Percentiles rank a stretch among this genome's conserved stretches.
Evolutionary conservation across 2,888 invertebrate genomes (phyloP).

Genomic region (Tipula lateralis): DNA sequence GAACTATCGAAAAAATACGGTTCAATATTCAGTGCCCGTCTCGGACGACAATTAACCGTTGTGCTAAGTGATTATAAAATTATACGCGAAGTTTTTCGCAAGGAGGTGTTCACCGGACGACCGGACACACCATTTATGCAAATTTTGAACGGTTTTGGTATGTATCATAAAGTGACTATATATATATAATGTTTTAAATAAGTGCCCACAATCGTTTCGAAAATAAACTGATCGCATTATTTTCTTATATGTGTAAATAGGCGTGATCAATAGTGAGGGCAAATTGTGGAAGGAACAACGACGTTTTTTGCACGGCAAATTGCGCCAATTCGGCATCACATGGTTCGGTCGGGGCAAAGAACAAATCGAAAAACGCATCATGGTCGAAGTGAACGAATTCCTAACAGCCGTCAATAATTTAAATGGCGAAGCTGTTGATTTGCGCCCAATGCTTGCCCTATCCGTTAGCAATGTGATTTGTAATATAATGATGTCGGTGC

Average conservation of each 20-base stretch:
- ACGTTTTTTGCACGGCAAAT: slow-evolving; percentile 77
- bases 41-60: slow-evolving; percentile 78
- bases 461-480: slow-evolving; percentile 88
- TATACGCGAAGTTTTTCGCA: slow-evolving; percentile 79
- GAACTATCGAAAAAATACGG: slow-evolving; percentile 75
- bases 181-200: background rate
- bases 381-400: slow-evolving; percentile 76
- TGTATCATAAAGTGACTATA: slow-evolving; percentile 49
- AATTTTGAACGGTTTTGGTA: slow-evolving; percentile 83
- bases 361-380: slow-evolving; percentile 78
- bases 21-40: slow-evolving; percentile 70
- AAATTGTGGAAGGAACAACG: slow-evolving; percentile 87
- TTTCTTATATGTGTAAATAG: slow-evolving; percentile 49
- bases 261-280: slow-evolving; percentile 84
- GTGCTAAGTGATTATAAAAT: slow-evolving; percentile 81
- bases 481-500: slow-evolving; percentile 81
- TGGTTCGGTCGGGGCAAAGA: slow-evolving; percentile 74
- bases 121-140: slow-evolving; percentile 82
- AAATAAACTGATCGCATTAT: slow-evolving; percentile 20
- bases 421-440: slow-evolving; percentile 64
- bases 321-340: slow-evolving; percentile 83
- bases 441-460: slow-evolving; percentile 71
- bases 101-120: slow-evolving; percentile 82
- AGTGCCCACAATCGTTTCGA: background rate
- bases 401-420: slow-evolving; percentile 57